A percentile compares a stretch with the other conserved stretches of the same genome.
phyloP scores from a whole-genome alignment of 2,113 vertebrate species.

The sheep (Ovis aries) region DNA sequence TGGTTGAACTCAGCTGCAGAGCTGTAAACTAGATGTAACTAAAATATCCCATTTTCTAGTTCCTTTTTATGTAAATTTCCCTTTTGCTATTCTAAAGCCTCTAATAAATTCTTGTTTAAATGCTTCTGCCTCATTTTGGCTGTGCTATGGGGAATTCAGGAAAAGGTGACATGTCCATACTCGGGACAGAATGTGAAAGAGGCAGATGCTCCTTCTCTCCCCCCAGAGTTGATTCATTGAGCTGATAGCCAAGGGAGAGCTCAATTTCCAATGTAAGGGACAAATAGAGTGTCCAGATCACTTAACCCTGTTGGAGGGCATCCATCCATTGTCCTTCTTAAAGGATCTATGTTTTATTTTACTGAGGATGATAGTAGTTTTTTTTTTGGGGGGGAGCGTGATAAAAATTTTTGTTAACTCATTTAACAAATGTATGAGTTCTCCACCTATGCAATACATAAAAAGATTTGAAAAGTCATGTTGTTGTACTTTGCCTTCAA shows the following conservation, averaged over 20 bases:
- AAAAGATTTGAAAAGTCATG: neutral
- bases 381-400: rapidly evolving
- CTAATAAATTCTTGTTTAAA: neutral
- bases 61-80: neutral
- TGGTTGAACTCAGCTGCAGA: neutral
- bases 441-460: neutral
- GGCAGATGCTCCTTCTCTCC: neutral
- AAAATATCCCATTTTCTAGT: neutral
- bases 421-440: neutral
- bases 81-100: neutral
- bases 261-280: neutral
- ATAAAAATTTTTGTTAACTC: neutral
- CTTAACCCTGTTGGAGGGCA: neutral
- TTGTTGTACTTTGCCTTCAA: neutral
- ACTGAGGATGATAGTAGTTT: neutral
- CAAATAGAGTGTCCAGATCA: neutral
- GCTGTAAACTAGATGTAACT: neutral
- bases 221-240: neutral
- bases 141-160: neutral
- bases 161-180: neutral
- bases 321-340: neutral
- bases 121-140: neutral
- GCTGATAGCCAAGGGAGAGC: neutral
- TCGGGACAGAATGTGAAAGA: neutral
- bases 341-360: neutral